Conservation (phyloP, 1,140 invertebrate species). For the Drosophila mojavensis region DNA sequence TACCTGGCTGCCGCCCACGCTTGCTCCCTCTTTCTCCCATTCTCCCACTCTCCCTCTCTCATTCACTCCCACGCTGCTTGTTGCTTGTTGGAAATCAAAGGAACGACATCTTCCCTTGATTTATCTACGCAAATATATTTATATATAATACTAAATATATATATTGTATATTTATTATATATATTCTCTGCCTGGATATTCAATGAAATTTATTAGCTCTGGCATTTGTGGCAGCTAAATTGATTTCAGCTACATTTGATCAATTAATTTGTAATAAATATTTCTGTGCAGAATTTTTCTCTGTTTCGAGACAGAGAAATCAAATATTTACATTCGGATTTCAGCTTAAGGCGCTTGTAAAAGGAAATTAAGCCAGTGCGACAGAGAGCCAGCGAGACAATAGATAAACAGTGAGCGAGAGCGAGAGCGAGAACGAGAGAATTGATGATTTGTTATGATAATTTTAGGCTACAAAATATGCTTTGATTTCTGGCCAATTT, state of each 20-base stretch:
- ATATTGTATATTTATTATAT: neutral
- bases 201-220: conserved; percentile 42
- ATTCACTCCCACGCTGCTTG: conserved; percentile 5
- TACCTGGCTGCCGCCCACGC: neutral
- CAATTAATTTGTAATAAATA: conserved; percentile 40
- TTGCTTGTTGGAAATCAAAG: conserved; percentile 46
- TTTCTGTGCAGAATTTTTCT: conserved; percentile 6
- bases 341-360: neutral
- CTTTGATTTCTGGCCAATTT: no score
- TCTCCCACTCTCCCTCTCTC: neutral
- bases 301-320: conserved; percentile 1
- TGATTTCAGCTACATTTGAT: conserved; percentile 28
- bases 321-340: conserved; percentile 14
- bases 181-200: neutral
- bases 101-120: conserved; percentile 8
- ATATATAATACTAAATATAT: conserved; percentile 5
- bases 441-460: no score
- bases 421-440: no score
- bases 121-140: conserved; percentile 4
- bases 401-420: no score
- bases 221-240: conserved; percentile 13
- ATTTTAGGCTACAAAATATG: no score
- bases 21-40: neutral
- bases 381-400: neutral
- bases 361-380: neutral